A percentile compares a stretch with the other conserved stretches of the same genome.
These are phyloP conservation scores for Gracilinanus agilis DNA, from an alignment of 2,113 vertebrate genomes.

Conservation along the genomic window DNA sequence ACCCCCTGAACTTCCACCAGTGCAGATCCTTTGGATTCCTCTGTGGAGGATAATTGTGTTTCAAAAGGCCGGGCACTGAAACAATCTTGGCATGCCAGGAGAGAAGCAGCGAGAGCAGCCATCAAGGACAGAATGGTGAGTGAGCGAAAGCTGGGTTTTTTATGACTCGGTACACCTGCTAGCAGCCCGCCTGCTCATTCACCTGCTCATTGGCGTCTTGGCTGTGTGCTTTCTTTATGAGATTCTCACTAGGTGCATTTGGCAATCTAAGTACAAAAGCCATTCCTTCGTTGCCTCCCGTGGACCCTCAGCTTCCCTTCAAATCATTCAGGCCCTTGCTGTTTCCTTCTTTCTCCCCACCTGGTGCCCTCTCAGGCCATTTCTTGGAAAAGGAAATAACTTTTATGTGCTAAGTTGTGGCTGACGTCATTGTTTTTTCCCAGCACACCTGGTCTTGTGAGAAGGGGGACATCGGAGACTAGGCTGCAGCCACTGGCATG, in stretches of 20 bases:
- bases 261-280: constrained; percentile 58
- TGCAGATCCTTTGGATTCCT: constrained; percentile 35
- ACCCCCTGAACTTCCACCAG: constrained; percentile 27
- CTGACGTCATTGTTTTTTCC: constrained; percentile 55
- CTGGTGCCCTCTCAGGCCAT: constrained; percentile 63
- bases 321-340: constrained; percentile 64
- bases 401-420: constrained; percentile 59
- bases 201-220: constrained; percentile 68
- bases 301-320: constrained; percentile 38
- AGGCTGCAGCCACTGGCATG: neutral
- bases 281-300: constrained; percentile 64
- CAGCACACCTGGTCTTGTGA: constrained; percentile 49
- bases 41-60: constrained; percentile 47
- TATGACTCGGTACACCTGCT: constrained; percentile 62
- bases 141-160: constrained; percentile 42
- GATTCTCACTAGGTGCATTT: constrained; percentile 65
- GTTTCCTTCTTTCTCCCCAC: constrained; percentile 60
- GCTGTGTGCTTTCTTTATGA: constrained; percentile 52
- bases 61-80: constrained; percentile 52
- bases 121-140: constrained; percentile 36
- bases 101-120: constrained; percentile 31
- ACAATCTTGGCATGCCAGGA: constrained; percentile 52
- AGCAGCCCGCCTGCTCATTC: constrained; percentile 61
- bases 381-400: constrained; percentile 44
- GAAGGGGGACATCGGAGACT: constrained; percentile 18